phyloP scores from a whole-genome alignment of 2,888 invertebrate genomes.

The Anodontia alba region DNA sequence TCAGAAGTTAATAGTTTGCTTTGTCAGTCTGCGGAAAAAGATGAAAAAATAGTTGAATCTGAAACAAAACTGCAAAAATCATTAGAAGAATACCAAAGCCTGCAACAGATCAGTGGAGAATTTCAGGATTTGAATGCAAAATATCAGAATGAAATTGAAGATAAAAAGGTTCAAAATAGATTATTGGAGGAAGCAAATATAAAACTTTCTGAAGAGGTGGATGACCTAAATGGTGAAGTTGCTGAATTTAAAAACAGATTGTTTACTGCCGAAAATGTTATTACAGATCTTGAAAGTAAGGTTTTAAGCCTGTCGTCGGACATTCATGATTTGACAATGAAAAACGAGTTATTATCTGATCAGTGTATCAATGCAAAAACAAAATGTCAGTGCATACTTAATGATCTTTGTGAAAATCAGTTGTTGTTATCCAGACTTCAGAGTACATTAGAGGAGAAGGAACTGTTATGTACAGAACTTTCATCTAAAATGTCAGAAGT shows the following conservation, averaged over 20 bases:
- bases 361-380: background rate
- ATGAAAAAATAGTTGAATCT: background rate
- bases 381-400: background rate
- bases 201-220: constrained; percentile 27
- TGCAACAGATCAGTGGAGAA: background rate
- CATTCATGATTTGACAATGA: background rate
- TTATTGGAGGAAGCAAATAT: background rate
- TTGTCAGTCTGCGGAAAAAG: background rate
- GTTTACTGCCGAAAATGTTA: constrained; percentile 40
- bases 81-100: background rate
- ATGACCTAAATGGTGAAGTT: constrained; percentile 40
- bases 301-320: background rate
- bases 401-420: background rate
- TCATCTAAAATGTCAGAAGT: background rate
- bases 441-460: background rate
- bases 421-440: background rate
- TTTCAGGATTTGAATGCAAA: background rate
- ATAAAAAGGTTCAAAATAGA: background rate
- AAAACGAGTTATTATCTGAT: background rate
- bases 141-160: background rate
- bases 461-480: background rate
- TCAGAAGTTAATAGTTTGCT: background rate
- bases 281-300: constrained; percentile 41
- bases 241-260: constrained; percentile 50
- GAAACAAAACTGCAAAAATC: background rate